Percentiles rank a stretch among this genome's conserved stretches.
phyloP scores from a whole-genome alignment of 2,797 vertebrate species.

The Moxostoma hubbsi region DNA sequence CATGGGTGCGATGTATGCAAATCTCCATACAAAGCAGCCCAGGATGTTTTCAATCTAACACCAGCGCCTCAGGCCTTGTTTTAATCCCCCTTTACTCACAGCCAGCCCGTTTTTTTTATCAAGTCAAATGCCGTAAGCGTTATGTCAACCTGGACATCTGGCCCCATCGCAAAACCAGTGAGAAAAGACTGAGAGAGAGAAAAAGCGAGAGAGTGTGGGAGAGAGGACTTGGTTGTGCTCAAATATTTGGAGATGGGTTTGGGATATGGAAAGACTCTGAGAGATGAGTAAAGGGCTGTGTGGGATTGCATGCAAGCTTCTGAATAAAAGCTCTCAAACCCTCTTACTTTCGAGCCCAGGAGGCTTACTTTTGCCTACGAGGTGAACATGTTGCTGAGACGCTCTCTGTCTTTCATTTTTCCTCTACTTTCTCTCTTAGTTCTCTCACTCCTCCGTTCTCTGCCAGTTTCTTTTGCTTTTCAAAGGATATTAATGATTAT shows the following conservation, averaged over 20 bases:
- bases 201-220: conserved; percentile 48
- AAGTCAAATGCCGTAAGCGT: conserved; percentile 94
- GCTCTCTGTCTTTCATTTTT: neutral
- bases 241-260: conserved; percentile 77
- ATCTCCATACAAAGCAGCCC: conserved; percentile 92
- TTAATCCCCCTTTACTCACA: conserved; percentile 91
- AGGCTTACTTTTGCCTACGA: conserved; percentile 35
- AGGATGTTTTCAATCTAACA: conserved; percentile 94
- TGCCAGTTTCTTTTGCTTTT: neutral
- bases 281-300: conserved; percentile 39
- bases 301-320: conserved; percentile 35
- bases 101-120: conserved; percentile 94
- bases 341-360: conserved; percentile 37
- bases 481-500: conserved; percentile 18
- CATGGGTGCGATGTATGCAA: conserved; percentile 87
- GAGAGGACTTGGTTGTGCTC: conserved; percentile 73
- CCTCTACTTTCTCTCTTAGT: neutral
- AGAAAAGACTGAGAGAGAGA: conserved; percentile 38
- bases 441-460: neutral
- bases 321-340: conserved; percentile 44
- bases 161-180: conserved; percentile 78
- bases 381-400: conserved; percentile 34
- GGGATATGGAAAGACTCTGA: conserved; percentile 53
- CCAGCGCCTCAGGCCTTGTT: conserved; percentile 93
- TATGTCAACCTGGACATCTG: conserved; percentile 97